Base-by-base conservation (phyloP, 2,113 vertebrate genomes). In the Hystrix cristata region DNA sequence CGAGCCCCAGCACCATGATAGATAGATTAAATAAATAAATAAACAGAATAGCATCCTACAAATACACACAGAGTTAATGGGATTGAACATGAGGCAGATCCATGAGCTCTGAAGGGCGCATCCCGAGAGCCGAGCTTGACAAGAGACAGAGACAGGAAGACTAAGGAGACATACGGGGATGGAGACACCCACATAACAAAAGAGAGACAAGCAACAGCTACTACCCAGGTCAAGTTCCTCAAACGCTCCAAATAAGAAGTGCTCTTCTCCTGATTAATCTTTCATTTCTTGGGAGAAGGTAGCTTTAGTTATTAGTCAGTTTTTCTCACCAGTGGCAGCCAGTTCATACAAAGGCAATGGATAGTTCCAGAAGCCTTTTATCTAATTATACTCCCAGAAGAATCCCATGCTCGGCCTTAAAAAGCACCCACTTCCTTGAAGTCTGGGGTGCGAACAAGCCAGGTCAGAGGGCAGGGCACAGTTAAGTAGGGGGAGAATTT, bases 321-420 rank as follows among this genome's bases (percentile, higher is more conserved):
- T 81, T 55, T 92, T 81, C 71, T 84, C 84, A 76, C 29, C 91
- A 48, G 60, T 55, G 59, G 59, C 95, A 92, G 38, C 34, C 69
- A 51, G 1, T 89, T 60, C 34, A 53, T 60, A 69, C n/a, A 62
- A 60, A 94, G 51, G 13, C 74, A 67, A 19, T 51, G 53, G 84
- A 43, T 46, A 46, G 53, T 74, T 62, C 29, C 38, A 76, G 34
- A 74, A 83, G 60, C 0, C 38, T 83, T 76, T 78, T 55, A 74
- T 82, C 94, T 89, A 46, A 94, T 82, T 64, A 65, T 51, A 60
- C 74, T 55, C 85, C 74, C 74, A 38, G 48, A 79, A 94, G 57
- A 90, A 91, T 71, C 38, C 76, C 69, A 67, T 18, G 46, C 3
- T 67, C 80, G 48, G 34, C 5, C 62, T 91, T 90, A 46, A 83